These are phyloP conservation scores for Eurytoma californica DNA, from an alignment of 2,888 invertebrate genomes.

Conservation along the genomic window DNA sequence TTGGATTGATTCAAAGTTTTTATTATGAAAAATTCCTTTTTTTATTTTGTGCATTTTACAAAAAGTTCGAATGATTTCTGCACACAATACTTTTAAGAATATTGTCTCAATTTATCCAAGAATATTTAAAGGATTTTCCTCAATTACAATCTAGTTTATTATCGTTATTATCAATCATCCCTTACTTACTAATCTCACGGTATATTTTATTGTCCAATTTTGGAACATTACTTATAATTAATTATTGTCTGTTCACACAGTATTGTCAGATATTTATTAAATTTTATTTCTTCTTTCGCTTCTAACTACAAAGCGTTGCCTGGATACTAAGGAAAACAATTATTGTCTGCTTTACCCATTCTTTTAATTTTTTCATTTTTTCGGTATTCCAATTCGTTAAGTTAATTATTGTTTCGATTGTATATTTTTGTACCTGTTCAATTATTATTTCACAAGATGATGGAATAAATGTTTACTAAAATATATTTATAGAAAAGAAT, in stretches of 20 bases:
- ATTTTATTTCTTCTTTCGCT: conserved; percentile 56
- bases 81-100: not conserved
- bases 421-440: too few species aligned
- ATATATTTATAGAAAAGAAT: too few species aligned
- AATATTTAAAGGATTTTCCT: conserved; percentile 29
- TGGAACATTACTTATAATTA: conserved; percentile 71
- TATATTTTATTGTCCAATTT: conserved; percentile 69
- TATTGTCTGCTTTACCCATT: conserved; percentile 26
- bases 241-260: conserved; percentile 75
- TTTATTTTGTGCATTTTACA: not conserved
- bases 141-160: conserved; percentile 10
- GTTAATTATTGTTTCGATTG: too few species aligned
- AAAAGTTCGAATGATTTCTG: not conserved
- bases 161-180: conserved; percentile 32
- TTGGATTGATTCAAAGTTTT: not conserved
- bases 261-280: conserved; percentile 73
- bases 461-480: not conserved
- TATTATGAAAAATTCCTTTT: not conserved
- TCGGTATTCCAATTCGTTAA: not conserved
- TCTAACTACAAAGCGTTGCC: conserved; percentile 67
- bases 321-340: conserved; percentile 73
- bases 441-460: not conserved
- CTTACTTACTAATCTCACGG: conserved; percentile 50
- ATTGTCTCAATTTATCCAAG: conserved; percentile 27
- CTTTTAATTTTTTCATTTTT: not conserved